Base-by-base conservation (phyloP, 2,888 invertebrate species). In the Drosophila falleni region DNA sequence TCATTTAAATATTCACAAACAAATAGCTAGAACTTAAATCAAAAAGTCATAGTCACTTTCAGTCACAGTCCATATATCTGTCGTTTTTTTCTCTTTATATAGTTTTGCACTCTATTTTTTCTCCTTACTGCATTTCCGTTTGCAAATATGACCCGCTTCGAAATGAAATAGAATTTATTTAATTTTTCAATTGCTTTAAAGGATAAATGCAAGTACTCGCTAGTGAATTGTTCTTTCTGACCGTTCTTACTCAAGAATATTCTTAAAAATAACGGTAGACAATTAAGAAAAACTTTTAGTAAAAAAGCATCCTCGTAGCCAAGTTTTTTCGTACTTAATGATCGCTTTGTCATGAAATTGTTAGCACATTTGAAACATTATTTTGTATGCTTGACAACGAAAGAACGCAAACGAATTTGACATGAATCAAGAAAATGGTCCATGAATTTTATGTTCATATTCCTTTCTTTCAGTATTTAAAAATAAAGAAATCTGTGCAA, bases 11-110 rank as follows among this genome's bases (percentile, higher is more conserved):
- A 47, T 26, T 13, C 35, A 33, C 23, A 5, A 33, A 33, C 35
- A 58, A 58, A 58, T 47, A 13, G n/a, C 15, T 33, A 23, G 11
- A 15, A 58, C 37, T 37, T 26, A 16, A 37, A 31, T 19, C 19
- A 5, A 19, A 55, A 33, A 55, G 29, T 16, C 16, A 41, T 29
- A 41, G 29, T 16, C 23, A 6, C 6, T 23, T 13, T 23, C 3
- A 6, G 19, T 13, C 4, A 33, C 29, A 49, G 15, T 16, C 31
- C 2, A 8, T 54, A n/a, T 42, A 2, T 2, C 1, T 6, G 10
- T 6, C 3, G 26, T 10, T 26, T 23, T 13, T 3, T 15, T 50
- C 11, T 37, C 15, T 19, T 11, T 16, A 9, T 16, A 2, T 26
- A 29, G n/a, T 6, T 11, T 31, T n/a, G 1, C 10, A 5, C 10